These are phyloP conservation scores for Synanthedon andrenaeformis DNA, from an alignment of 2,888 invertebrate genomes.

Conservation along the genomic window DNA sequence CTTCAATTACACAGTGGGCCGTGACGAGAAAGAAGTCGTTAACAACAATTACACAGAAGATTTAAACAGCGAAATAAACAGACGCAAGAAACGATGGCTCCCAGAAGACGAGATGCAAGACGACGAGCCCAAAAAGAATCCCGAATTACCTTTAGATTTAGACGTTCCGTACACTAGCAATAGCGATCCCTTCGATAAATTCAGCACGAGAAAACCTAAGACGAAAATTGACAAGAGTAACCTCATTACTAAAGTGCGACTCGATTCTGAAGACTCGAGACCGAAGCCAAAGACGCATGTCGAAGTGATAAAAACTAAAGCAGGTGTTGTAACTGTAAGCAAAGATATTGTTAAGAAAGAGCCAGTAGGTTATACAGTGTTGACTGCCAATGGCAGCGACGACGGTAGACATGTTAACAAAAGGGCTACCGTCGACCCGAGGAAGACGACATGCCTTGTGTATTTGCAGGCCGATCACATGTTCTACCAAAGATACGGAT, in stretches of 20 bases:
- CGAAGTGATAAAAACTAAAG: conserved; percentile 75
- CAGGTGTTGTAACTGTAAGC: conserved; percentile 73
- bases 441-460: conserved; percentile 93
- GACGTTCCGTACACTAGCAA: conserved; percentile 76
- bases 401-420: conserved; percentile 74
- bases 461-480: conserved; percentile 97
- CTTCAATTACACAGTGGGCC: conserved; percentile 46
- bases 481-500: conserved; percentile 94
- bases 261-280: conserved; percentile 64
- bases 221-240: conserved; percentile 67
- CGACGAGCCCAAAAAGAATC: conserved; percentile 71
- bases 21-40: conserved; percentile 29
- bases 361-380: conserved; percentile 57
- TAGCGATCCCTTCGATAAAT: conserved; percentile 63
- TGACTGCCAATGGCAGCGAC: conserved; percentile 60
- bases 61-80: conserved; percentile 43
- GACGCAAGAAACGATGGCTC: conserved; percentile 74
- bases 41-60: conserved; percentile 47
- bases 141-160: conserved; percentile 74
- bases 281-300: conserved; percentile 77
- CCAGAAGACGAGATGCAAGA: conserved; percentile 74
- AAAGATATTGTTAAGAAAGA: conserved; percentile 74
- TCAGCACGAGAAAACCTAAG: conserved; percentile 61
- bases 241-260: conserved; percentile 64
- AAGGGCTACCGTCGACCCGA: conserved; percentile 81